Base-by-base conservation (phyloP, 2,113 vertebrate species). In the Gobio gobio region DNA sequence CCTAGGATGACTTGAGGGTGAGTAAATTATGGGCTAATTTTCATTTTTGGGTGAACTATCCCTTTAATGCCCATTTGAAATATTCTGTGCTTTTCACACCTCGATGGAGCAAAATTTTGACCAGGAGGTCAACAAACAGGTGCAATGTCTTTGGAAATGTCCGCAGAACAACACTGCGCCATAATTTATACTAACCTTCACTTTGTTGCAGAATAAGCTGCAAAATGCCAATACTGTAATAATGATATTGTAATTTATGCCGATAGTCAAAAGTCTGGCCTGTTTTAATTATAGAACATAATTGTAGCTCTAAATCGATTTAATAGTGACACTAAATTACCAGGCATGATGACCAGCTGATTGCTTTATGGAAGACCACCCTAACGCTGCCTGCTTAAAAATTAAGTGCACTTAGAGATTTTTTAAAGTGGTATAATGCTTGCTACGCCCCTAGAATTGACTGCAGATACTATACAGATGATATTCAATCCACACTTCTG, bases 231-330 rank as follows among this genome's bases (percentile, higher is more conserved):
- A 82, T 82, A 66, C 20, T 4, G 26, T 70, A 51, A 51, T 70
- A 82, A 82, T 82, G 45, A 82, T 70, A 82, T 82, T 54, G 63
- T 82, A 82, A 82, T 82, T 70, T 82, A 82, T 82, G 78, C 78
- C 22, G 10, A 64, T 80, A 80, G 61, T 64, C 78, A 70, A 70
- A 66, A 22, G 43, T 54, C 45, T 70, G 47, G 43, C 26, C 63
- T 70, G 59, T 29, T 33, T 80, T 82, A 82, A 82, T 82, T 78
- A 78, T 78, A 78, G 51, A 59, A 78, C 76, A 78, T 59, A 61
- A 78, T 78, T 78, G 76, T 56, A 43, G 76, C 76, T 59, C 54
- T 78, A 40, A 78, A 78, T 78, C 56, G 56, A 78, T 78, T 61
- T 78, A 54, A 76, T 76, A 54, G 26, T 78, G 29, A 61, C 33